A percentile compares a stretch with the other conserved stretches of the same genome.
Conservation (phyloP, 2,113 vertebrate species). For the Nesoenas mayeri region DNA sequence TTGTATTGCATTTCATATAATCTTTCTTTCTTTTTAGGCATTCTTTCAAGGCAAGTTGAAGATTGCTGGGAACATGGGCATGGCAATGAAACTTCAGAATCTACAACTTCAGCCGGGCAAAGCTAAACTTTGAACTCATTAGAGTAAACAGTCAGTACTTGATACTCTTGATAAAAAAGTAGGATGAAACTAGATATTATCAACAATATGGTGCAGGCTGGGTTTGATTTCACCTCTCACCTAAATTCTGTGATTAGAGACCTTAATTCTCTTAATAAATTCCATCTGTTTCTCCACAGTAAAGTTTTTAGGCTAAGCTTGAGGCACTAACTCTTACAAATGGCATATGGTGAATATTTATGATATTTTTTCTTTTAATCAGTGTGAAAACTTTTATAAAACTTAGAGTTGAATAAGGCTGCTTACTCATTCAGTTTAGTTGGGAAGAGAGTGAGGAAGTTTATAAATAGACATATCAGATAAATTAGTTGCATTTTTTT, state of each 20-base stretch:
- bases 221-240: slow-evolving; percentile 36
- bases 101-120: slow-evolving; percentile 86
- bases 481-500: slow-evolving; percentile 12
- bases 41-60: slow-evolving; percentile 96
- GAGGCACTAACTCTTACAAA: slow-evolving; percentile 53
- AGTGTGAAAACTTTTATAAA: not conserved
- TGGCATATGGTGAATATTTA: not conserved
- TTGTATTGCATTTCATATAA: not conserved
- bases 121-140: slow-evolving; percentile 87
- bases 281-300: slow-evolving; percentile 29
- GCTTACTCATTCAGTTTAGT: not conserved
- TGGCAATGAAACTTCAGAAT: slow-evolving; percentile 95
- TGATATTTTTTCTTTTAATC: slow-evolving; percentile 41
- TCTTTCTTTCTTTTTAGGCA: slow-evolving; percentile 75
- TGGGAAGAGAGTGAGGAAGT: not conserved
- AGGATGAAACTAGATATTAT: slow-evolving; percentile 45
- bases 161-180: slow-evolving; percentile 25
- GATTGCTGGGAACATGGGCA: slow-evolving; percentile 89
- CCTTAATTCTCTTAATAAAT: slow-evolving; percentile 31
- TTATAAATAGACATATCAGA: not conserved
- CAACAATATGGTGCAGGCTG: slow-evolving; percentile 5
- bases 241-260: slow-evolving; percentile 42
- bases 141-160: slow-evolving; percentile 30
- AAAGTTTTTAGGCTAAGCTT: slow-evolving; percentile 45
- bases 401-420: not conserved